These are phyloP conservation scores for Syngnathus acus DNA, from an alignment of 2,797 vertebrate species.

Conservation along the genomic window DNA sequence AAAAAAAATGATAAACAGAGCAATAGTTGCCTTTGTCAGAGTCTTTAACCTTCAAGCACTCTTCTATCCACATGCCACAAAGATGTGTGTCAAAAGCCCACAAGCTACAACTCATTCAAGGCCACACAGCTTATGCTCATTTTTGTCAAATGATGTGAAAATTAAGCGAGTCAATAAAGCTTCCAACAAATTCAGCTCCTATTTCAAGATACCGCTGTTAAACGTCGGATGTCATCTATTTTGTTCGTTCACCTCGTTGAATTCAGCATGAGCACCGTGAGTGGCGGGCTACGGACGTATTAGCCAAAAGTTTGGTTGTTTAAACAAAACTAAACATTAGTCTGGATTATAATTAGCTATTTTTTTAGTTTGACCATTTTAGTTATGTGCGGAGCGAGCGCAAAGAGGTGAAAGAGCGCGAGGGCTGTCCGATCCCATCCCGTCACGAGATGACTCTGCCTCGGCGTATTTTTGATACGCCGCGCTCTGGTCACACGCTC, in stretches of 20 bases:
- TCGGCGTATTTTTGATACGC: conserved; percentile 52
- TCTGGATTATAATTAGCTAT: too few species aligned
- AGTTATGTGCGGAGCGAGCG: conserved; percentile 4
- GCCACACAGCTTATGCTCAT: not conserved
- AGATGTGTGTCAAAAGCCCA: not conserved
- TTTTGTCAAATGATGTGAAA: not conserved
- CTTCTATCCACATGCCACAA: conserved; percentile 1
- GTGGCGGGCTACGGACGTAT: too few species aligned
- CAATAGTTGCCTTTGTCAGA: conserved; percentile 1
- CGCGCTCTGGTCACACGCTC: conserved; percentile 47
- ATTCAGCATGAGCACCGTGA: too few species aligned
- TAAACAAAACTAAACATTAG: too few species aligned
- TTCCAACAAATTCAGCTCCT: not conserved
- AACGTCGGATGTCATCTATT: not conserved
- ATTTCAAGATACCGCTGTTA: not conserved
- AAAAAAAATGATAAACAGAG: conserved; percentile 1
- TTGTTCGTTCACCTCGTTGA: not conserved
- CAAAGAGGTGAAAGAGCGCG: conserved; percentile 20
- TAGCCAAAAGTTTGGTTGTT: too few species aligned
- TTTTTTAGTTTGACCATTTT: too few species aligned
- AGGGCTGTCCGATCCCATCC: conserved; percentile 45
- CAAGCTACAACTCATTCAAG: not conserved
- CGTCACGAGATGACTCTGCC: conserved; percentile 44
- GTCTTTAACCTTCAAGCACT: conserved; percentile 7
- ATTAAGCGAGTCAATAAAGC: not conserved